Percentiles rank a stretch among this genome's conserved stretches.
Evolutionary conservation across 2,888 invertebrate species (phyloP).

Genomic region (Pimpla rufipes): DNA sequence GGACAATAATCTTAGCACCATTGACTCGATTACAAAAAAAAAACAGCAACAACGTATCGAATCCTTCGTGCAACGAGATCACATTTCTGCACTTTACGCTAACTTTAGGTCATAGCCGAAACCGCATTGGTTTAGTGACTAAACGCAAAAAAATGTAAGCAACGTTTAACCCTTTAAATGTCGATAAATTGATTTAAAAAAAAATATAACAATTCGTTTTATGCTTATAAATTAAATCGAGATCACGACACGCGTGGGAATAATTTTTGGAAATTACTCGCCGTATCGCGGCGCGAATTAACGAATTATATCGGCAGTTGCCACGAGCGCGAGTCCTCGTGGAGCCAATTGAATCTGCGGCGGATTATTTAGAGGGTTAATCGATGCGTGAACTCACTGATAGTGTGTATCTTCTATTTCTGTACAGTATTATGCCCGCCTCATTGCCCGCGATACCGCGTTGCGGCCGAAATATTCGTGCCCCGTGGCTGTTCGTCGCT

Average conservation of each 20-base stretch:
- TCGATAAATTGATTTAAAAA: not conserved
- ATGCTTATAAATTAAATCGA: not conserved
- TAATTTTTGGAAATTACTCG: not conserved
- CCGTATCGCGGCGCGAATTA: not conserved
- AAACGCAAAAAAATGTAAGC: not conserved
- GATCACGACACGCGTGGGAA: not conserved
- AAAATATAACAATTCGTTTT: not conserved
- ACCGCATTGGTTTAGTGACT: not conserved
- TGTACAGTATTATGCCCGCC: conserved; percentile 35
- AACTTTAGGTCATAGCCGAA: conserved; percentile 21
- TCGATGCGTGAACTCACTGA: conserved; percentile 9
- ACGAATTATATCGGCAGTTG: not conserved
- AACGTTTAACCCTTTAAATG: conserved; percentile 1
- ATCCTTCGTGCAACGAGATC: not conserved
- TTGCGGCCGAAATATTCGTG: conserved; percentile 45
- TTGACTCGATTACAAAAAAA: conserved; percentile 18
- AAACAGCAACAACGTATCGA: not conserved
- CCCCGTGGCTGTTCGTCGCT: conserved; percentile 27
- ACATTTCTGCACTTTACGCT: conserved; percentile 31
- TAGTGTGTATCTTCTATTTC: conserved; percentile 41
- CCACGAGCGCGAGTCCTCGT: not conserved
- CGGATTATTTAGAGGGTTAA: conserved; percentile 24
- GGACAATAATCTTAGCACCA: conserved; percentile 36
- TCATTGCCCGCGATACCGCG: conserved; percentile 40
- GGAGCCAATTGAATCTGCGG: not conserved